A percentile compares a stretch with the other conserved stretches of the same genome.
phyloP scores from a whole-genome alignment of 2,888 invertebrate species.

The Apoda limacodes region DNA sequence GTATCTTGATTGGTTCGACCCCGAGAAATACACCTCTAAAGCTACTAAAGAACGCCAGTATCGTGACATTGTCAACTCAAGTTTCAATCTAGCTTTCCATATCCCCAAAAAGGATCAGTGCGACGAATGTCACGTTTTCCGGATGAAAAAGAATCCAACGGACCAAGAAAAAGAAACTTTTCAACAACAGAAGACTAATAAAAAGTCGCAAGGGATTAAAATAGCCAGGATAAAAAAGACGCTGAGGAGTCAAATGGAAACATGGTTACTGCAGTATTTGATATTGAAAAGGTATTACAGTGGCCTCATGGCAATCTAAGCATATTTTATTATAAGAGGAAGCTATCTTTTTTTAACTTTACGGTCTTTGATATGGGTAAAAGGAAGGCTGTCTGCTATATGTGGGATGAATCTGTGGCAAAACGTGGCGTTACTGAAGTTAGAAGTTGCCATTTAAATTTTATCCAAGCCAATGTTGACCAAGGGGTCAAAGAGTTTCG shows the following conservation, averaged over 20 bases:
- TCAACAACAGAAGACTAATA: constrained; percentile 6
- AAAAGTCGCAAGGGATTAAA: constrained; percentile 11
- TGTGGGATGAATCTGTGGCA: constrained; percentile 22
- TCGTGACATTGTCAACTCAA: neutral
- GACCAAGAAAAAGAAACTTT: constrained; percentile 7
- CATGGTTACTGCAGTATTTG: constrained; percentile 4
- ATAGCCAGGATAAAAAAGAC: constrained; percentile 13
- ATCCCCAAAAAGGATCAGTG: constrained; percentile 1
- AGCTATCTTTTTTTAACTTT: constrained; percentile 9
- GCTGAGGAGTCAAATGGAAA: constrained; percentile 3
- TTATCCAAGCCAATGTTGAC: constrained; percentile 11
- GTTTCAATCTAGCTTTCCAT: too few species aligned
- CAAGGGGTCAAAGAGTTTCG: constrained; percentile 4
- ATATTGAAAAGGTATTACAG: constrained; percentile 10
- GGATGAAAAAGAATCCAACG: constrained; percentile 1
- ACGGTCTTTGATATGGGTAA: constrained; percentile 9
- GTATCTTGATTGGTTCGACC: constrained; percentile 14
- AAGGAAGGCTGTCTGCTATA: constrained; percentile 19
- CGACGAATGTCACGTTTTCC: constrained; percentile 1
- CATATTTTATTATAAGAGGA: constrained; percentile 14
- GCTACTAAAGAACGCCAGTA: constrained; percentile 1
- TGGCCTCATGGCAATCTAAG: constrained; percentile 12
- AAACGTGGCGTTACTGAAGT: constrained; percentile 22
- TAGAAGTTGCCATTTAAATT: constrained; percentile 16
- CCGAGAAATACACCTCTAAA: neutral